Evolutionary conservation across 1,140 invertebrate species (phyloP).

Genomic region (Tyrophagus putrescentiae): DNA sequence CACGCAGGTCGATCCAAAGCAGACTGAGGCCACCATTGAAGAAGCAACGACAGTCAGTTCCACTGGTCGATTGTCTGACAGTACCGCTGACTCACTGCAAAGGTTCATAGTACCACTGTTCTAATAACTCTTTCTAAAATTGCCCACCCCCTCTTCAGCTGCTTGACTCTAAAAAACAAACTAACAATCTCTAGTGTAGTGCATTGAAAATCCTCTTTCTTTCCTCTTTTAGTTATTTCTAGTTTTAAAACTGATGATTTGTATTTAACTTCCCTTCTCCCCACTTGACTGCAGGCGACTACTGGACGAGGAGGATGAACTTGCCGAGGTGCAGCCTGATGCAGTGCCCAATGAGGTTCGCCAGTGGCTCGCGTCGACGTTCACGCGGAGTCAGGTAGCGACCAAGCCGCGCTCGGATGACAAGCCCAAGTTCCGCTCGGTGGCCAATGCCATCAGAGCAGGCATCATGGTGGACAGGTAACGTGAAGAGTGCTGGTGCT

Average conservation of each 20-base stretch:
- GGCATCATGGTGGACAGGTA: conserved; percentile 89
- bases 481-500: conserved; percentile 5
- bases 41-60: neutral
- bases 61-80: too few species aligned
- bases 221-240: neutral
- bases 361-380: conserved; percentile 94
- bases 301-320: conserved; percentile 56
- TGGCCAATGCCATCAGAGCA: conserved; percentile 90
- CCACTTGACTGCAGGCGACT: conserved; percentile 15
- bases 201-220: too few species aligned
- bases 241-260: neutral
- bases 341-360: conserved; percentile 85
- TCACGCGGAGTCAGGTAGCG: conserved; percentile 63
- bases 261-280: neutral
- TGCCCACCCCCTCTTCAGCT: too few species aligned
- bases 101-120: too few species aligned
- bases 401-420: conserved; percentile 47
- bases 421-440: conserved; percentile 62
- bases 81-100: too few species aligned
- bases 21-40: neutral
- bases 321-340: conserved; percentile 86
- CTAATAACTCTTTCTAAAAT: too few species aligned
- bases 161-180: too few species aligned
- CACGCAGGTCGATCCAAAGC: conserved; percentile 1
- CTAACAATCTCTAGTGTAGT: too few species aligned